Percentiles rank a stretch among this genome's conserved stretches.
phyloP scores from a whole-genome alignment of 2,888 invertebrate genomes.

The Ceramica pisi region DNA sequence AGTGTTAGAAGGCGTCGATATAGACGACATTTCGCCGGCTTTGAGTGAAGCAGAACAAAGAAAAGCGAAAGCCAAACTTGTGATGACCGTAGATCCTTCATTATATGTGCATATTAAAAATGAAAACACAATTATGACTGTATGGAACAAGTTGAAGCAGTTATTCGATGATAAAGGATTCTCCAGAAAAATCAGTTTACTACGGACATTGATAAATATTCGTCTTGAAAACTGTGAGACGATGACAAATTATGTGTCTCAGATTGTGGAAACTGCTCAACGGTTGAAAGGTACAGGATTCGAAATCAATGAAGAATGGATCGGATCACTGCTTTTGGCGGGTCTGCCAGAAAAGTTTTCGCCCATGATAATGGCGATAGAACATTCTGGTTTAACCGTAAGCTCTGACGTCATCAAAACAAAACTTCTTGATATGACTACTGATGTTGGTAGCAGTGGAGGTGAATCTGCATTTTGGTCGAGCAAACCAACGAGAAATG shows the following conservation, averaged over 20 bases:
- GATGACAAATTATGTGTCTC: not conserved
- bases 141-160: no score
- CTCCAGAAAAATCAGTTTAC: no score
- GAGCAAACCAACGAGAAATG: not conserved
- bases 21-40: no score
- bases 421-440: slow-evolving; percentile 2
- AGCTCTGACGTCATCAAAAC: slow-evolving; percentile 8
- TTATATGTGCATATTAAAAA: no score
- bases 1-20: no score
- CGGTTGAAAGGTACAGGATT: slow-evolving; percentile 15
- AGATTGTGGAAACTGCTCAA: slow-evolving; percentile 8
- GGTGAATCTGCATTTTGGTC: not conserved
- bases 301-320: slow-evolving; percentile 11
- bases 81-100: no score
- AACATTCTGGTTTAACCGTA: slow-evolving; percentile 3
- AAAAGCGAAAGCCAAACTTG: no score
- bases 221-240: no score
- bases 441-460: not conserved
- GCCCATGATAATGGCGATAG: slow-evolving; percentile 17
- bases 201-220: no score
- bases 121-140: no score
- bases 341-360: slow-evolving; percentile 3
- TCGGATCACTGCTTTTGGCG: slow-evolving; percentile 8
- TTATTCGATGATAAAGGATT: no score
- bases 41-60: no score